These are phyloP conservation scores for Lacanobia wlatinum DNA, from an alignment of 2,888 invertebrate genomes.

Conservation along the genomic window DNA sequence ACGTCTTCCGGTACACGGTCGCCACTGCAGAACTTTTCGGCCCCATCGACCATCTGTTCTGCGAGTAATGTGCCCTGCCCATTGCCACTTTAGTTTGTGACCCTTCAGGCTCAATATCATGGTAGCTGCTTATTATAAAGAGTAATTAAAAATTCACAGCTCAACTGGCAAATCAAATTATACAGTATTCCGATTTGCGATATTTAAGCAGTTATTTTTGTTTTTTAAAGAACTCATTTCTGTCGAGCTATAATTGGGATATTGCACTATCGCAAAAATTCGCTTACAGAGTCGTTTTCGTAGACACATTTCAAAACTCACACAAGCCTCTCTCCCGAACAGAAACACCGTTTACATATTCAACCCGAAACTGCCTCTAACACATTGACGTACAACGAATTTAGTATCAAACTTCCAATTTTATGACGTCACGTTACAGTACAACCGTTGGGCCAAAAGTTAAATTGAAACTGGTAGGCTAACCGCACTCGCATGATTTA, in stretches of 20 bases:
- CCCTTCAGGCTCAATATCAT: too few species aligned
- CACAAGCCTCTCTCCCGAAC: neutral
- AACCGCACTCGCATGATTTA: slow-evolving; percentile 87
- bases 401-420: slow-evolving; percentile 69
- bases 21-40: too few species aligned
- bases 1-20: too few species aligned
- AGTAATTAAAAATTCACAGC: too few species aligned
- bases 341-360: slow-evolving; percentile 34
- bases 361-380: slow-evolving; percentile 36
- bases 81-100: too few species aligned
- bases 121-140: too few species aligned
- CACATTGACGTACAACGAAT: slow-evolving; percentile 66
- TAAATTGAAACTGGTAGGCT: slow-evolving; percentile 89
- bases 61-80: too few species aligned
- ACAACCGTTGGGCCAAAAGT: slow-evolving; percentile 77
- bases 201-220: neutral
- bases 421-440: slow-evolving; percentile 76
- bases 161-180: neutral
- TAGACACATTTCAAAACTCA: neutral
- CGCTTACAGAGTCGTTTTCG: neutral
- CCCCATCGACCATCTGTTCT: too few species aligned
- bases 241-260: neutral
- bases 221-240: neutral
- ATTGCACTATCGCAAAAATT: too few species aligned
- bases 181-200: neutral